A percentile compares a stretch with the other conserved stretches of the same genome.
Conservation (phyloP, 1,140 invertebrate species). For the Drosophila subobscura region DNA sequence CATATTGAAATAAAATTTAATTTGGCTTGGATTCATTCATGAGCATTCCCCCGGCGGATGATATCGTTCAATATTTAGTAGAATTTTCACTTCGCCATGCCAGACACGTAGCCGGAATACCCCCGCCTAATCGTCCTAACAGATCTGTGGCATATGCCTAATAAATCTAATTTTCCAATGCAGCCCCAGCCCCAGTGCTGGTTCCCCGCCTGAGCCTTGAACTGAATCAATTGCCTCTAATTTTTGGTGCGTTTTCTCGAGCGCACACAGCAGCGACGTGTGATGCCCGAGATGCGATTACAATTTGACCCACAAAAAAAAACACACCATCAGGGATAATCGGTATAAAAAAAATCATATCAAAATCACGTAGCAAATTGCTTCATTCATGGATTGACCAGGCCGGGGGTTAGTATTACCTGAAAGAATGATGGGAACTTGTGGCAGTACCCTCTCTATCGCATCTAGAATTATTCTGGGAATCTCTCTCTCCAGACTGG, state of each 20-base stretch:
- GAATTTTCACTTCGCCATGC: conserved; percentile 45
- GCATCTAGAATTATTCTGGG: conserved; percentile 37
- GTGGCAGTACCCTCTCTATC: conserved; percentile 17
- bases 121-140: conserved; percentile 50
- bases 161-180: conserved; percentile 67
- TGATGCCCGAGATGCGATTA: conserved; percentile 54
- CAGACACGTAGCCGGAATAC: conserved; percentile 51
- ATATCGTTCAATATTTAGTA: conserved; percentile 15
- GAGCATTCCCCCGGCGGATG: conserved; percentile 5
- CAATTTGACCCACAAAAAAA: conserved; percentile 33
- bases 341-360: conserved; percentile 30
- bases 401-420: neutral
- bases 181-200: neutral
- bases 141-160: conserved; percentile 76
- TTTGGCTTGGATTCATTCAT: conserved; percentile 39
- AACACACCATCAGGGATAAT: conserved; percentile 13
- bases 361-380: conserved; percentile 75
- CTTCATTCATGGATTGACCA: conserved; percentile 61
- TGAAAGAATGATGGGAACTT: conserved; percentile 4
- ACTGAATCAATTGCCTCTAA: conserved; percentile 72
- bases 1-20: conserved; percentile 43
- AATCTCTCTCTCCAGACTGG: conserved; percentile 18
- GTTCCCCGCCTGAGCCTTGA: neutral
- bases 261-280: conserved; percentile 54
- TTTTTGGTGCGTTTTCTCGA: conserved; percentile 74